Base-by-base conservation (phyloP, 2,113 vertebrate genomes). In the Trichomycterus rosablanca region DNA sequence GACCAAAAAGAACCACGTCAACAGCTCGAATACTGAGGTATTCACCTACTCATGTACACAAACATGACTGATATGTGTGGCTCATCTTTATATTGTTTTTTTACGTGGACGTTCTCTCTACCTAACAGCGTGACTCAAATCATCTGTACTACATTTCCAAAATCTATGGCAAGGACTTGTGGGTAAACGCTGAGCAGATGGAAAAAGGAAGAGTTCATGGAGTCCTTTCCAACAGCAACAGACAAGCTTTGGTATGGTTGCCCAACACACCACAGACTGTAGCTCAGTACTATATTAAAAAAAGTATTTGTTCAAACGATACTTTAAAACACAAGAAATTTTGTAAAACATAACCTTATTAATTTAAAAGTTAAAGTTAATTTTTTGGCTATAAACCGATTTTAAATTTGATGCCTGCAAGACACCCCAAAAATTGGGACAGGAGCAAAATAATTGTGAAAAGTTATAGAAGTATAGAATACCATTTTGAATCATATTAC, bases 91-190 rank as follows among this genome's bases (percentile, higher is more conserved):
- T 14, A 3, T 22, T 12, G 56, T 45, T 18, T 15, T 9, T 16
- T 51, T 10, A 35, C 16, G 5, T 43, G 22, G 9, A 23, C 43
- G 5, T 28, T 54, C 28, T n/a, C 23, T 59, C 39, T 71, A 26
- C 0, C 30, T 55, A 5, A 62, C 51, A 86, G 87, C 87, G 93
- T 80, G 89, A 94, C 49, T 87, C 83, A 65, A 91, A 97, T 80
- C 93, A 96, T 66, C 85, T 87, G 71, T 98, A 97, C 69, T 98
- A 98, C 42, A 91, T 86, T 37, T 97, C 93, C 50, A 92, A 93
- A 72, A 89, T 89, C 0, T 90, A 90, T 20, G 81, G 84, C 53
- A 80, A 84, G 59, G 89, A 89, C 71, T 61, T 93, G 66, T 98
- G 95, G 93, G 91, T 94, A 65, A 88, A 94, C 69, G 80, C 92